Evolutionary conservation across 2,888 invertebrate genomes (phyloP).

Genomic region (Eumerus sabulonum): DNA sequence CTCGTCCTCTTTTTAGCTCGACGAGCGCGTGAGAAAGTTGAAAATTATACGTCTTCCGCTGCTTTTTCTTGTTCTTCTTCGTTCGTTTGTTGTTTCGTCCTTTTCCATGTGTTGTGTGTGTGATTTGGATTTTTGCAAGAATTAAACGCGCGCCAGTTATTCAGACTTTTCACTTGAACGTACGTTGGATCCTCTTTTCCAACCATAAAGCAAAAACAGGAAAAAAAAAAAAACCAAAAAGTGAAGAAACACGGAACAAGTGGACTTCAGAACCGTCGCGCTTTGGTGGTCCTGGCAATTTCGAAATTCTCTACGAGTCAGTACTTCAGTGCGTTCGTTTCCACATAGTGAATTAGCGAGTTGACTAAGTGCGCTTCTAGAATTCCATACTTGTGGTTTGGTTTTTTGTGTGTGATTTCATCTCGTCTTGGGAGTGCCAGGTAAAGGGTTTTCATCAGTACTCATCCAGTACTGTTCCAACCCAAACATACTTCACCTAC

Average conservation of each 20-base stretch:
- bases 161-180: conserved; percentile 44
- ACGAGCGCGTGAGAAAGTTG: conserved; percentile 46
- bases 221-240: too few relatives aligned
- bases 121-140: too few relatives aligned
- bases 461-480: too few relatives aligned
- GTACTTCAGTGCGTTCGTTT: too few relatives aligned
- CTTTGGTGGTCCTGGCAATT: conserved; percentile 3
- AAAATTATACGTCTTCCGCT: conserved; percentile 30
- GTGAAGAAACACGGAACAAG: too few relatives aligned
- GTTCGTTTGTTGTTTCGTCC: too few relatives aligned
- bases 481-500: background rate
- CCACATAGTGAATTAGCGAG: conserved; percentile 1
- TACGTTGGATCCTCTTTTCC: conserved; percentile 32
- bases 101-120: too few relatives aligned
- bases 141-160: conserved; percentile 31
- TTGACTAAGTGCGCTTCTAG: conserved; percentile 35
- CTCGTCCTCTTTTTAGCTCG: conserved; percentile 2
- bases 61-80: conserved; percentile 4
- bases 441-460: background rate
- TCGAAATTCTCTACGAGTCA: background rate
- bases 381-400: conserved; percentile 27
- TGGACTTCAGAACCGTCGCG: conserved; percentile 21
- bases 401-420: conserved; percentile 12
- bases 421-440: too few relatives aligned
- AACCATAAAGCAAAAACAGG: conserved; percentile 9